phyloP scores from a whole-genome alignment of 2,888 invertebrate species.

The Erpobdella octoculata region DNA sequence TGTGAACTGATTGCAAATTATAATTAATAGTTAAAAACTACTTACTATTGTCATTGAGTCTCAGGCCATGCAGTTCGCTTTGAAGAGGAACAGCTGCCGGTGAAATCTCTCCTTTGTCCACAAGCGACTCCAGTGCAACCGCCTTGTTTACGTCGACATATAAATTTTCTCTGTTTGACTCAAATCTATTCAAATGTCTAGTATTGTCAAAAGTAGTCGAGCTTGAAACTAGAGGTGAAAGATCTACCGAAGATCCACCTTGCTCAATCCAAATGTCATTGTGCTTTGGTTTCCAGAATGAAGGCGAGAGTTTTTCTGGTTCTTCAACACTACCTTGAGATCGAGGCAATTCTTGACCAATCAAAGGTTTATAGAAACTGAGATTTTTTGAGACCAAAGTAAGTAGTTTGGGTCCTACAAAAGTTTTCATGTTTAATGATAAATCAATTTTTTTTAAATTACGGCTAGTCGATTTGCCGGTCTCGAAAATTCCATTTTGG shows the following conservation, averaged over 20 bases:
- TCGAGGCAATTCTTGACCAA: neutral
- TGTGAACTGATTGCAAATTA: no score
- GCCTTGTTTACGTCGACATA: slow-evolving; percentile 20
- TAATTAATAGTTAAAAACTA: no score
- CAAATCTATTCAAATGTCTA: neutral
- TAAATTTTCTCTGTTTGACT: slow-evolving; percentile 1
- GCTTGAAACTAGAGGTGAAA: neutral
- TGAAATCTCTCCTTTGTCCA: slow-evolving; percentile 16
- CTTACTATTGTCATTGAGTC: neutral
- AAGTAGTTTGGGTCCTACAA: neutral
- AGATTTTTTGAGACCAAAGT: neutral
- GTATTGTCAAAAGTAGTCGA: no score
- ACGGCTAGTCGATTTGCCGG: neutral
- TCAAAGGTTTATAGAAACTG: neutral
- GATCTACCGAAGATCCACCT: slow-evolving; percentile 4
- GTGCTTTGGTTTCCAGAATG: no score
- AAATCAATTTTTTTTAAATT: neutral
- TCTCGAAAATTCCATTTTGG: neutral
- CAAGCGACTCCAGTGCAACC: neutral
- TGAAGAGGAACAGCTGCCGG: slow-evolving; percentile 21
- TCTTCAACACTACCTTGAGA: neutral
- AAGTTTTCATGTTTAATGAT: neutral
- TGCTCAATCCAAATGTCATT: no score
- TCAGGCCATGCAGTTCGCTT: slow-evolving; percentile 11
- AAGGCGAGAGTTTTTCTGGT: no score